Evolutionary conservation across 1,140 invertebrate genomes (phyloP).

Genomic region (Sitobion miscanthi): DNA sequence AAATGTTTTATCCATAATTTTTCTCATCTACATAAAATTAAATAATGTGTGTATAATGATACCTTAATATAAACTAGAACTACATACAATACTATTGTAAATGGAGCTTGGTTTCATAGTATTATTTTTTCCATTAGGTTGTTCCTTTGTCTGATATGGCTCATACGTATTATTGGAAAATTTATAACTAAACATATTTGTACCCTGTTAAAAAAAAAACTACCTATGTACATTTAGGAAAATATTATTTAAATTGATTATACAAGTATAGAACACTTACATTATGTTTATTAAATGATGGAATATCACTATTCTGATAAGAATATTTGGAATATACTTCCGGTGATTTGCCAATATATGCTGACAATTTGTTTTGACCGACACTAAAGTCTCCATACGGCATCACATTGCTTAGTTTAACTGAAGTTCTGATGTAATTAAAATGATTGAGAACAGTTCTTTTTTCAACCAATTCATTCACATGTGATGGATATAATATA

Average conservation of each 20-base stretch:
- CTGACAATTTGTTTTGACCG: neutral
- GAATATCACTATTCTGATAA: neutral
- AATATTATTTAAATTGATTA: neutral
- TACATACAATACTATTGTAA: conserved; percentile 13
- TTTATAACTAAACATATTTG: neutral
- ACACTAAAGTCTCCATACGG: conserved; percentile 13
- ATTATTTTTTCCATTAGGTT: neutral
- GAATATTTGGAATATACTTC: neutral
- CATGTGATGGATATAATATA: neutral
- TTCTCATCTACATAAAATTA: neutral
- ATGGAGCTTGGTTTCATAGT: neutral
- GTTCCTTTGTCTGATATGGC: neutral
- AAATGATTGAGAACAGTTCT: conserved; percentile 18
- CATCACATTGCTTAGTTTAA: conserved; percentile 33
- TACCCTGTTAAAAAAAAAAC: neutral
- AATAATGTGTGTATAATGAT: neutral
- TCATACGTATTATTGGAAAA: neutral
- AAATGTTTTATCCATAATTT: neutral
- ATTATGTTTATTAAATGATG: neutral
- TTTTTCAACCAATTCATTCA: neutral
- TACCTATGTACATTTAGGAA: neutral
- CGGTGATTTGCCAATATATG: conserved; percentile 2
- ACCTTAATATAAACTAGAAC: neutral
- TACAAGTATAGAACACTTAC: neutral
- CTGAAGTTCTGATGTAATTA: neutral